These are phyloP conservation scores for Apis florea DNA, from an alignment of 1,140 invertebrate species.

Conservation along the genomic window DNA sequence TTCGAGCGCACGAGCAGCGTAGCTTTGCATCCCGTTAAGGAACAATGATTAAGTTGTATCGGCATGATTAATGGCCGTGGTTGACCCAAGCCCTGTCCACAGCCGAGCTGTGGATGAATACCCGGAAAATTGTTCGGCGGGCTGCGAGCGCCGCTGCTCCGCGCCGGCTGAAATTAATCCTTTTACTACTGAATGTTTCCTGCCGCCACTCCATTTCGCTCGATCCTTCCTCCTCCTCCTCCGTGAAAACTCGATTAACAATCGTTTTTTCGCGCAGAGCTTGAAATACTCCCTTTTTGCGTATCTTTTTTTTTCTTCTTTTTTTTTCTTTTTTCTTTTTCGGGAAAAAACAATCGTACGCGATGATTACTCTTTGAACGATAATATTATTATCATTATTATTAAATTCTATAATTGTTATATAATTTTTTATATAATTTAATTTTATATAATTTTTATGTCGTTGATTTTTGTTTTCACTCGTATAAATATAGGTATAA, in stretches of 20 bases:
- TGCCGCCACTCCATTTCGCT: not conserved
- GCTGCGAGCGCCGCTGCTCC: not conserved
- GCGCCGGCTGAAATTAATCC: constrained; percentile 5
- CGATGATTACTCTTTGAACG: no score
- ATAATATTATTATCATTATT: no score
- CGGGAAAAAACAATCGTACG: no score
- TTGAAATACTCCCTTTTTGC: no score
- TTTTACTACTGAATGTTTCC: constrained; percentile 9
- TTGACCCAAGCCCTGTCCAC: constrained; percentile 32
- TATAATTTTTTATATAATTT: no score
- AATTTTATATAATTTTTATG: no score
- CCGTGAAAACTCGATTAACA: not conserved
- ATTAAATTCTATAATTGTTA: no score
- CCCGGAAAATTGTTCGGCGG: constrained; percentile 25
- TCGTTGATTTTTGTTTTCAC: no score
- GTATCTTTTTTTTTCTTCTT: no score
- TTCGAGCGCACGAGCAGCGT: not conserved
- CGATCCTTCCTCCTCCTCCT: not conserved
- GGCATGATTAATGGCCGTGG: constrained; percentile 65
- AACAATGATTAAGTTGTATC: constrained; percentile 68
- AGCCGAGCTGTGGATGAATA: constrained; percentile 22
- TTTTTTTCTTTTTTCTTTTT: no score
- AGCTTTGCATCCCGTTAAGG: constrained; percentile 34
- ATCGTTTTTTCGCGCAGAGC: not conserved
- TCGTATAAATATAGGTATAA: no score